Percentiles rank a stretch among this genome's conserved stretches.
Conservation (phyloP, 2,888 invertebrate species). For the Drosophila anomelani region DNA sequence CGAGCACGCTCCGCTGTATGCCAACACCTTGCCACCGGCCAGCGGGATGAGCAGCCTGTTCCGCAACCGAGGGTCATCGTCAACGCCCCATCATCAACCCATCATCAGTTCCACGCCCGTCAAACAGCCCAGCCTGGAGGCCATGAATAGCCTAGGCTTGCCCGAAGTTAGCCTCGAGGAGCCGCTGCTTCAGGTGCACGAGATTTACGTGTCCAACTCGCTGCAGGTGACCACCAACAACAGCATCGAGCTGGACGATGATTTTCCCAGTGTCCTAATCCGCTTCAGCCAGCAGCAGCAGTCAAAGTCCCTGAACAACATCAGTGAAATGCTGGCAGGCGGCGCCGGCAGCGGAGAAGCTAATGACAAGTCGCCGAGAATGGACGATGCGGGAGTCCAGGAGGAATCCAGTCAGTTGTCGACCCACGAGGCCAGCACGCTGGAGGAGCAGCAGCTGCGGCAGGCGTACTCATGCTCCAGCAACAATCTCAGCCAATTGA, state of each 20-base stretch:
- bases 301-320: constrained; percentile 79
- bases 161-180: constrained; percentile 57
- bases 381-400: not conserved
- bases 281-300: constrained; percentile 72
- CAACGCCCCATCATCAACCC: constrained; percentile 3
- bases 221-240: constrained; percentile 83
- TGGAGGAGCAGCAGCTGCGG: constrained; percentile 53
- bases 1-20: constrained; percentile 82
- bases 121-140: constrained; percentile 70
- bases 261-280: constrained; percentile 72
- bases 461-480: constrained; percentile 65
- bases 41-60: constrained; percentile 27
- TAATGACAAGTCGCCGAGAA: not conserved
- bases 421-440: constrained; percentile 27
- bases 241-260: constrained; percentile 76
- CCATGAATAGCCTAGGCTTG: constrained; percentile 84
- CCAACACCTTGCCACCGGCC: constrained; percentile 74
- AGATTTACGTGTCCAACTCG: constrained; percentile 83
- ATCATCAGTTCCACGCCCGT: constrained; percentile 63
- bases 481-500: constrained; percentile 53
- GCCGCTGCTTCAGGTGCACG: constrained; percentile 78
- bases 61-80: not conserved
- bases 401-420: constrained; percentile 12
- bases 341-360: not conserved
- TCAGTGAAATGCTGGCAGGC: constrained; percentile 62